Evolutionary conservation across 2,888 invertebrate species (phyloP).

Genomic region (Nebria salina): DNA sequence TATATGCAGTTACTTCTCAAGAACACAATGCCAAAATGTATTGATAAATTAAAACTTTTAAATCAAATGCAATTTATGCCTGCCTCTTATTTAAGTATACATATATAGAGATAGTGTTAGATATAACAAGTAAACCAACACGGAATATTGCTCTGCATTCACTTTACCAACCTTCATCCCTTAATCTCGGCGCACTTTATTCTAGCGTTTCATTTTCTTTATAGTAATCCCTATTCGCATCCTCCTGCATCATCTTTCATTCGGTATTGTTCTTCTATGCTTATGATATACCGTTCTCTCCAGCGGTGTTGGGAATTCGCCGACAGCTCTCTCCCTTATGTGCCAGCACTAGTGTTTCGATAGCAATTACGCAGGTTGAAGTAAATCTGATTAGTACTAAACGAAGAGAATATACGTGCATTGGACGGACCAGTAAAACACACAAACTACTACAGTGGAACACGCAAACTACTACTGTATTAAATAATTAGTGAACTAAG

Average conservation of each 20-base stretch:
- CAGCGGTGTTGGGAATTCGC: no score
- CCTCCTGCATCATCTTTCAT: slow-evolving; percentile 55
- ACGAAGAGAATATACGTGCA: not conserved
- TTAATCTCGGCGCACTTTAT: slow-evolving; percentile 54
- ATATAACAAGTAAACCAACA: not conserved
- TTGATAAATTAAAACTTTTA: no score
- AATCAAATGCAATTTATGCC: no score
- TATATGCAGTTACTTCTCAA: no score
- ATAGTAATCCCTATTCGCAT: slow-evolving; percentile 52
- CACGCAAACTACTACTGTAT: not conserved
- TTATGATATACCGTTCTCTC: slow-evolving; percentile 49
- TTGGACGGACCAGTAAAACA: not conserved
- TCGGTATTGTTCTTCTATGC: slow-evolving; percentile 52
- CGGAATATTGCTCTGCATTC: slow-evolving; percentile 37
- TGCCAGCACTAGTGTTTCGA: slow-evolving; percentile 51
- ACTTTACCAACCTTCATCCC: slow-evolving; percentile 51
- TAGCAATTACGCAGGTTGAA: slow-evolving; percentile 54
- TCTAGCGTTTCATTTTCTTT: slow-evolving; percentile 54
- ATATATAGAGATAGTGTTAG: no score
- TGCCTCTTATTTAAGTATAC: no score
- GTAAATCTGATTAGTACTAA: slow-evolving; percentile 53
- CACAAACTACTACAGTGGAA: no score
- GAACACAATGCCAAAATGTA: no score
- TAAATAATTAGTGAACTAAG: not conserved
- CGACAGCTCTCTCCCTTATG: no score